Base-by-base conservation (phyloP, 2,797 vertebrate genomes). In the Antrozous pallidus region DNA sequence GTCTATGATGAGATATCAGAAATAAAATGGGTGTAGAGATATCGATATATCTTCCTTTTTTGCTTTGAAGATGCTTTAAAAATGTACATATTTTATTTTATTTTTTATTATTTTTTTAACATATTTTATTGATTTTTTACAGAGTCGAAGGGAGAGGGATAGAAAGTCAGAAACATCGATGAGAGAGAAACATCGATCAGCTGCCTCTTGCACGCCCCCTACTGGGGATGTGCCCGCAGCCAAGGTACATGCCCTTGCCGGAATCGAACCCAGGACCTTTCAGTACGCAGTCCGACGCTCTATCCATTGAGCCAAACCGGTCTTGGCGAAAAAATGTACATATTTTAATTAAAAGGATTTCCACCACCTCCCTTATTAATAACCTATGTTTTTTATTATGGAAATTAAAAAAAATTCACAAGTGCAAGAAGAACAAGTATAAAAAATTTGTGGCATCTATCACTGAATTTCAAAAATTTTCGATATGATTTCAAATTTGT, bases 11-110 rank as follows among this genome's bases (percentile, higher is more conserved):
- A 58, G 20, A 13, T 18, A 40, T 56, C 40, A 77, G 22, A 93
- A 91, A 45, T 70, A 91, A 91, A 82, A 49, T n/a, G 7, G 28
- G 18, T 91, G 6, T 18, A 54, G 42, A 83, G 67, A 75, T 80
- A 80, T 54, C 9, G 16, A 42, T 42, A 17, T 73, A 74, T 22
- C 54, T 75, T 70, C 63, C 40, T 78, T 58, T 61, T 61, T 1
- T 67, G 33, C 16, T 91, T 82, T 93, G 40, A 86, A 75, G 75
- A 70, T 80, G 17, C 40, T 85, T 86, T 70, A 36, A 45, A 95
- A 83, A 24, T 58, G 33, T 78, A 42, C 18, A 45, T 79, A 42
- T 69, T 91, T 90, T 51, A 91, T n/a, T n/a, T n/a, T n/a, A n/a
- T n/a, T n/a, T n/a, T n/a, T n/a, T n/a, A n/a, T n/a, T n/a, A n/a